A percentile compares a stretch with the other conserved stretches of the same genome.
phyloP scores from a whole-genome alignment of 2,888 invertebrate species.

The Bugula neritina region DNA sequence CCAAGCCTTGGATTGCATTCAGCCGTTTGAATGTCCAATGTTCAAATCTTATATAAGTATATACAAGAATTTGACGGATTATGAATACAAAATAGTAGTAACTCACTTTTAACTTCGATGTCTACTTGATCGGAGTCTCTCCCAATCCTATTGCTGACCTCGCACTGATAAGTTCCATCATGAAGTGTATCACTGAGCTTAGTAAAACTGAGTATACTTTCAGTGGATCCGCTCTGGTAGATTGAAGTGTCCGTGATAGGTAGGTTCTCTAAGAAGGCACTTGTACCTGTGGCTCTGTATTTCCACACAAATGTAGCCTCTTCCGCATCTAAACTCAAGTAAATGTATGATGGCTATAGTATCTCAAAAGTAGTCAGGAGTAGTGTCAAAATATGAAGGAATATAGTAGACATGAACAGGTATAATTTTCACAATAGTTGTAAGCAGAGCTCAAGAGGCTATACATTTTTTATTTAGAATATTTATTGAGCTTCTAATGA shows the following conservation, averaged over 20 bases:
- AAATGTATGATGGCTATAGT: background rate
- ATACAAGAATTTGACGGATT: too few species aligned
- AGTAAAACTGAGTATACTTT: background rate
- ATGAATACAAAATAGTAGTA: too few species aligned
- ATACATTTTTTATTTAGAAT: too few species aligned
- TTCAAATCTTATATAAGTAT: too few species aligned
- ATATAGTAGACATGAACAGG: background rate
- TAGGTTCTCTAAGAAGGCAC: background rate
- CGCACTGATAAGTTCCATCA: background rate
- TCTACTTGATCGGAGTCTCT: background rate
- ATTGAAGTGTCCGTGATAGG: background rate
- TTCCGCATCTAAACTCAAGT: background rate
- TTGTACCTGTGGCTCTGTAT: background rate
- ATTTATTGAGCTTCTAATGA: too few species aligned
- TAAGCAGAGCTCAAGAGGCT: too few species aligned
- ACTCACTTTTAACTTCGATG: background rate
- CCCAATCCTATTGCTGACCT: background rate
- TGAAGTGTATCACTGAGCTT: background rate
- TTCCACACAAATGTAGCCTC: background rate
- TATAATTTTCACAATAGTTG: too few species aligned
- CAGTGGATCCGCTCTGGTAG: background rate
- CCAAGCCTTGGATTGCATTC: too few species aligned
- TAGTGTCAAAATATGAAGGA: background rate
- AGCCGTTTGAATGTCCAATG: too few species aligned
- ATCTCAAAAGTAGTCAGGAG: too few species aligned